Evolutionary conservation across 2,797 vertebrate genomes (phyloP).

Genomic region (Danio tinwini): DNA sequence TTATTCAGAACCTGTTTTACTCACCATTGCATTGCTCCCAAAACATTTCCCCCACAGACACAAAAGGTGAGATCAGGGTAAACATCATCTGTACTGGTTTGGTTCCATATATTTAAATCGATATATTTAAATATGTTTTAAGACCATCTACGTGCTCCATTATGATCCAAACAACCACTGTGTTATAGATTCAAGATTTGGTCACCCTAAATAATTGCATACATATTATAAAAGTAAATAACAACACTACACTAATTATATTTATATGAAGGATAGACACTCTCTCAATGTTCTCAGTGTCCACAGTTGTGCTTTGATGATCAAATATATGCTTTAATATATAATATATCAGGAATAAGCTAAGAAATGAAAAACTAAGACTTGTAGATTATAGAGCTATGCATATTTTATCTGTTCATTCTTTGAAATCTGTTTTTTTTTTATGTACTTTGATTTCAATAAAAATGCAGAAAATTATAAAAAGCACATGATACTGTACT

Average conservation of each 20-base stretch:
- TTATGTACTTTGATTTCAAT: background rate
- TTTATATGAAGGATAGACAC: background rate
- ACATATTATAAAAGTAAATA: background rate
- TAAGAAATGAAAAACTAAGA: background rate
- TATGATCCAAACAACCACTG: background rate
- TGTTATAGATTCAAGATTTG: background rate
- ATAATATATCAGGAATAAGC: background rate
- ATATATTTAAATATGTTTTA: too few relatives aligned
- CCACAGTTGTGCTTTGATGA: background rate
- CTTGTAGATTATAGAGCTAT: background rate
- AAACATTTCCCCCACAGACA: background rate
- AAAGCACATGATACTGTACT: too few relatives aligned
- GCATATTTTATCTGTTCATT: background rate
- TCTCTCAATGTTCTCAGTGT: background rate
- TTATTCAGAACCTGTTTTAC: background rate
- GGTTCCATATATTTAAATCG: too few relatives aligned
- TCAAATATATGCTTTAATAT: background rate
- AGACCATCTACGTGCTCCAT: background rate
- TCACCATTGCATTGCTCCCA: background rate
- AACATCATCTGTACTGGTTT: too few relatives aligned
- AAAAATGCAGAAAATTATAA: conserved; percentile 5
- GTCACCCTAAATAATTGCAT: too few relatives aligned
- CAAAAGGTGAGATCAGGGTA: background rate
- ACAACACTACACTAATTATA: background rate
- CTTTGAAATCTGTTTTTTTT: background rate